Evolutionary conservation across 2,113 vertebrate species (phyloP).

Genomic region (Athene cunicularia): DNA sequence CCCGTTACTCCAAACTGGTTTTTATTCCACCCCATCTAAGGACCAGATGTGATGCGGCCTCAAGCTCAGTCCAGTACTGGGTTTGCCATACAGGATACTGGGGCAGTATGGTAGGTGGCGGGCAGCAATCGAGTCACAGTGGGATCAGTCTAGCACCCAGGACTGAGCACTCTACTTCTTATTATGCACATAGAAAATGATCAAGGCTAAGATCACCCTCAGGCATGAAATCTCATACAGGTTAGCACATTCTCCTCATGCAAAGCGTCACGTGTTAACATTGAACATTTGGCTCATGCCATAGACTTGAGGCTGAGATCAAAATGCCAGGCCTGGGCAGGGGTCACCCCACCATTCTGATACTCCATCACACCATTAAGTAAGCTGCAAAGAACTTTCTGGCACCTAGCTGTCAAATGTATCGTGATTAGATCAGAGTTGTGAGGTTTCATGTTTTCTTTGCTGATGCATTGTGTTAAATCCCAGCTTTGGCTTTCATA

Average conservation of each 20-base stretch:
- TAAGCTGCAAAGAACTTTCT: background rate
- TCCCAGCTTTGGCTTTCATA: background rate
- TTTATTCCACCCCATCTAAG: background rate
- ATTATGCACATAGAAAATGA: accelerated
- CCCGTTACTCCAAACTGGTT: background rate
- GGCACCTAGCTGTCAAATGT: background rate
- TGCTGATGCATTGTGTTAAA: background rate
- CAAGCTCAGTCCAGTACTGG: background rate
- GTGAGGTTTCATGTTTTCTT: background rate
- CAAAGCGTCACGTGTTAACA: accelerated
- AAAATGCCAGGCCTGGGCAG: background rate
- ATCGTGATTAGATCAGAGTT: background rate
- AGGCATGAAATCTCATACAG: accelerated
- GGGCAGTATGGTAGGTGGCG: background rate
- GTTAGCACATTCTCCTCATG: background rate
- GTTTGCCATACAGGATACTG: background rate
- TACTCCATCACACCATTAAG: background rate
- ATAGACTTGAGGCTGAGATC: background rate
- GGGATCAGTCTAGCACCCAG: too few species aligned
- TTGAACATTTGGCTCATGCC: accelerated
- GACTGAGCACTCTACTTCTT: background rate
- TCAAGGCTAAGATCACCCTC: background rate
- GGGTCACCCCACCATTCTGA: accelerated
- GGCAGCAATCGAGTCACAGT: background rate
- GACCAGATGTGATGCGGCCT: background rate